Evolutionary conservation across 2,888 invertebrate species (phyloP).

Genomic region (Hipparchia semele): DNA sequence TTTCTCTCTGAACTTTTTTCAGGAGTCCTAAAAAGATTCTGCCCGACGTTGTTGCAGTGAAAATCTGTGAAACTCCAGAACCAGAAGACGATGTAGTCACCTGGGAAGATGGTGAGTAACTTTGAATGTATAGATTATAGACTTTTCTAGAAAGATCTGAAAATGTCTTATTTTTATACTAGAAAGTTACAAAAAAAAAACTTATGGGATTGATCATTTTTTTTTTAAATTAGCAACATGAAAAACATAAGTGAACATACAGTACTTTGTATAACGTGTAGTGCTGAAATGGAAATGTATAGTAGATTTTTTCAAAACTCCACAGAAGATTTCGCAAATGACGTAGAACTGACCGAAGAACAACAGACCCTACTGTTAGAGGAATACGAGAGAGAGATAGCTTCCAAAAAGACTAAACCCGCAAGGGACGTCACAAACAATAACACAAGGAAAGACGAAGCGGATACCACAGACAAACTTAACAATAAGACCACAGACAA

Average conservation of each 20-base stretch:
- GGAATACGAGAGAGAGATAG: constrained; percentile 86
- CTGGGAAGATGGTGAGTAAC: constrained; percentile 78
- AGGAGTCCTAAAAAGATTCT: constrained; percentile 73
- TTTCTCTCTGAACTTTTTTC: constrained; percentile 27
- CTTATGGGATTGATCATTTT: not conserved
- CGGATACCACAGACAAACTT: constrained; percentile 51
- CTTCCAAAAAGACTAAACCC: constrained; percentile 65
- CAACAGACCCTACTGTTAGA: constrained; percentile 86
- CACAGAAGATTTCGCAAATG: constrained; percentile 85
- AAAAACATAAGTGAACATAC: not conserved
- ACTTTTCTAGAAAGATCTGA: not conserved
- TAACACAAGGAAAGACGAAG: constrained; percentile 53
- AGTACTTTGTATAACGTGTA: not conserved
- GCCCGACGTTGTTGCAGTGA: constrained; percentile 58
- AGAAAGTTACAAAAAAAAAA: not conserved
- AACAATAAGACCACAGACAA: constrained; percentile 56
- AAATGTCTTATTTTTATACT: constrained; percentile 1
- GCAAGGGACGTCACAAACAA: constrained; percentile 57
- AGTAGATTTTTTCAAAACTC: constrained; percentile 16
- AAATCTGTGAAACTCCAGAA: constrained; percentile 50
- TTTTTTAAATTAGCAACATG: not conserved
- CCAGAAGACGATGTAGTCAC: constrained; percentile 58
- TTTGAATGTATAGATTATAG: constrained; percentile 6
- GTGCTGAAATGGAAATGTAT: not conserved
- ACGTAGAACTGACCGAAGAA: constrained; percentile 87